A percentile compares a stretch with the other conserved stretches of the same genome.
Conservation (phyloP, 2,888 invertebrate species). For the Archips crataeganus region DNA sequence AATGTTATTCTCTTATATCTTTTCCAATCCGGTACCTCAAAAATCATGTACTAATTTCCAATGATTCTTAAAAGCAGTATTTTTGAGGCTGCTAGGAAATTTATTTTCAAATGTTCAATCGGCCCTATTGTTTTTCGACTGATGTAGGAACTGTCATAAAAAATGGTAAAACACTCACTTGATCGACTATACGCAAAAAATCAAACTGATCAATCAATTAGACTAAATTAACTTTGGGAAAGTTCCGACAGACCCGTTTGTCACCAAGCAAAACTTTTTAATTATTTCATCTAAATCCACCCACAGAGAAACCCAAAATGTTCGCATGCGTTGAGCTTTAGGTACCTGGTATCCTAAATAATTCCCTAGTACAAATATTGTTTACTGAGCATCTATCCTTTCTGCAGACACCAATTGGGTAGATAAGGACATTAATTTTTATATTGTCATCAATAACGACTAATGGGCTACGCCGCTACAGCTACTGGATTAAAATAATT, state of each 20-base stretch:
- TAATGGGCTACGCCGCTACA: too few species aligned
- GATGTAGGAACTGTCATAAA: too few species aligned
- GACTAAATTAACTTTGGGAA: conserved; percentile 23
- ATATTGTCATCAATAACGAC: too few species aligned
- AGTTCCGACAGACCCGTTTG: conserved; percentile 25
- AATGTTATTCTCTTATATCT: too few species aligned
- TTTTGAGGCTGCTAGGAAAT: background rate
- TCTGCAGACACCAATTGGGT: too few species aligned
- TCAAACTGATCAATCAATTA: conserved; percentile 35
- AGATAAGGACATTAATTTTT: too few species aligned
- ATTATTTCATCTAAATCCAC: conserved; percentile 21
- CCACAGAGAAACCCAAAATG: background rate
- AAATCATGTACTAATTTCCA: background rate
- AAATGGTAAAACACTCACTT: too few species aligned
- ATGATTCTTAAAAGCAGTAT: background rate
- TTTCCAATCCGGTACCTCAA: too few species aligned
- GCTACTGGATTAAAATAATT: too few species aligned
- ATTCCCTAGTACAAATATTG: too few species aligned
- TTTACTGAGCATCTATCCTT: too few species aligned
- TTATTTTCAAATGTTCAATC: background rate
- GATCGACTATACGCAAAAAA: conserved; percentile 1
- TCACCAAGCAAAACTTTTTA: conserved; percentile 33
- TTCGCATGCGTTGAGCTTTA: background rate
- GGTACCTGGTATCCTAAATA: background rate
- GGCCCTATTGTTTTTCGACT: too few species aligned